These are phyloP conservation scores for Rhodeus uyekii DNA, from an alignment of 2,797 vertebrate genomes.

Conservation along the genomic window DNA sequence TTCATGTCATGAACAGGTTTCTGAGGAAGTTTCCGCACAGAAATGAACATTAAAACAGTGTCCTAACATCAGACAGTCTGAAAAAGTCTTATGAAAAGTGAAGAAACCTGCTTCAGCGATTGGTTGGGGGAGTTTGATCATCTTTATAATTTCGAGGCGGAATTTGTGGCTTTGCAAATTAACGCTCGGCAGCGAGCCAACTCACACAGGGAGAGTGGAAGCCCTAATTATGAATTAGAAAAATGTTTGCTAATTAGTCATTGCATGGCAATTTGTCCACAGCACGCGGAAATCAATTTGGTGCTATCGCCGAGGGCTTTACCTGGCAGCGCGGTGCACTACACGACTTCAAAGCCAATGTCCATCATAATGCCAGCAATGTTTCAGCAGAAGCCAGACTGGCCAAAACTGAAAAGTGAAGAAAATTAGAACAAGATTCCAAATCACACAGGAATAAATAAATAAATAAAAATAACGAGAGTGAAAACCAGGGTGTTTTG, in stretches of 20 bases:
- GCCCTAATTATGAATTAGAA: conserved; percentile 73
- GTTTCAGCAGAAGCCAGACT: not conserved
- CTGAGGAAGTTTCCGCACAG: not conserved
- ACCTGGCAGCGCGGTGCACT: conserved; percentile 44
- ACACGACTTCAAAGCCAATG: conserved; percentile 25
- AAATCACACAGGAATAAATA: not conserved
- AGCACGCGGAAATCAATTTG: conserved; percentile 62
- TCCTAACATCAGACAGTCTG: not conserved
- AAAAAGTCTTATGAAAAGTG: not conserved
- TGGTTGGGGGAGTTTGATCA: conserved; percentile 7
- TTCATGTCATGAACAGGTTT: not conserved
- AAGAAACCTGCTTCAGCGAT: conserved; percentile 51
- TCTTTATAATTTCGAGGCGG: not conserved
- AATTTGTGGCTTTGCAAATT: conserved; percentile 47
- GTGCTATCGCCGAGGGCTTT: conserved; percentile 52
- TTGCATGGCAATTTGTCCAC: conserved; percentile 71
- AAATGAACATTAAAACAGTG: not conserved
- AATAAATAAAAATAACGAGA: not conserved
- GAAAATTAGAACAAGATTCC: not conserved
- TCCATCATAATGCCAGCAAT: conserved; percentile 17
- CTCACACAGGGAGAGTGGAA: conserved; percentile 49
- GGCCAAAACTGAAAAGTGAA: not conserved
- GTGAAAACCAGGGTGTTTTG: not conserved
- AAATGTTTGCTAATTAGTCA: conserved; percentile 76
- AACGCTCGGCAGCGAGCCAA: conserved; percentile 49